Evolutionary conservation across 2,797 vertebrate species (phyloP), one percentile per base, ranked within the genome.

Genomic region (Aphelocoma californica): DNA sequence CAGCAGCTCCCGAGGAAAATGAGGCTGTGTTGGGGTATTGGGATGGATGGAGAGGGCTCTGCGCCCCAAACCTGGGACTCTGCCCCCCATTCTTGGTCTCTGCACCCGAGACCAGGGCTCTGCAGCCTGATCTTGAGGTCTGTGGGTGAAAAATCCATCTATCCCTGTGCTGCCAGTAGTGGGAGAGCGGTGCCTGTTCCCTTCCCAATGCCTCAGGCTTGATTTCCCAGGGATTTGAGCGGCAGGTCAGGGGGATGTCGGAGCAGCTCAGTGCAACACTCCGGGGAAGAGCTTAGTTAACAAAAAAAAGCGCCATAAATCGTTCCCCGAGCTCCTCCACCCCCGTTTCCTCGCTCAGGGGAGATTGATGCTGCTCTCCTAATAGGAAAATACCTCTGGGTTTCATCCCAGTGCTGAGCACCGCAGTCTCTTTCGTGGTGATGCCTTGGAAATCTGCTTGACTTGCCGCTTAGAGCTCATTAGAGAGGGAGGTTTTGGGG

Each of bases 271-370:
- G 23, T 36, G 86, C 44, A 25, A 42, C 1, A 1, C 38, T 75
- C 1, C 28, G 7, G 73, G 65, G 57, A 73, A 86, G 54, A 54
- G 50, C 83, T 75, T 32, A 8, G 38, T 69, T 78, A 48, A 65
- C 9, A 10, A 5, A 10, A 48, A 60, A 77, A 69, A 31, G 2
- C 7, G 15, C 24, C 8, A 48, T 12, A 40, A 67, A 69, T 85
- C 48, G 26, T 77, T 61, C 75, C 61, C 56, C 0, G 1, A 45
- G 51, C 32, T 2, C 70, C 18, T 21, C 12, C 42, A 9, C 61
- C 67, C 50, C 53, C 10, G 0, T 31, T 54, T 44, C 34, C 36
- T 26, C 0, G 0, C 79, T 36, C 61, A 0, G 57, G 81, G 31
- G 58, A 32, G 77, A 70, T 54, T n/a, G 84, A 7, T 12, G 1